These are phyloP conservation scores for Uloborus plumipes DNA, from an alignment of 2,888 invertebrate genomes.

Conservation along the genomic window DNA sequence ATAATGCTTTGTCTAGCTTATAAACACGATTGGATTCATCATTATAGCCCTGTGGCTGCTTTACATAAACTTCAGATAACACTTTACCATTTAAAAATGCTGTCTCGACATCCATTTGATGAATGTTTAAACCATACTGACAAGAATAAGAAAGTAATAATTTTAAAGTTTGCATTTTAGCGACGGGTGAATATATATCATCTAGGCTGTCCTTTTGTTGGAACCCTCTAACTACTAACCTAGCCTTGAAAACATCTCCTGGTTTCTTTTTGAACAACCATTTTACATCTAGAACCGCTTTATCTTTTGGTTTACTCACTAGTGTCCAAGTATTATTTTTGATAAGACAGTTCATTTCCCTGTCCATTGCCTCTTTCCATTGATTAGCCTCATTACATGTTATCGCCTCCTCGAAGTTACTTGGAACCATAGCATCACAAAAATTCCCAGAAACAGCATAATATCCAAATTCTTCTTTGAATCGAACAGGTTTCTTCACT, in stretches of 20 bases:
- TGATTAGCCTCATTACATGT: background rate
- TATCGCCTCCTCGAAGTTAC: constrained; percentile 8
- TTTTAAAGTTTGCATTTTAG: constrained; percentile 7
- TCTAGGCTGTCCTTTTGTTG: background rate
- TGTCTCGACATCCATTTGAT: constrained; percentile 5
- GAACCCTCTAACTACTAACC: background rate
- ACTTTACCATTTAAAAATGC: constrained; percentile 4
- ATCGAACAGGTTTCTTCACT: background rate
- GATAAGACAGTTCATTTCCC: background rate
- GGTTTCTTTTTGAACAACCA: background rate
- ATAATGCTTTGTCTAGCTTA: background rate
- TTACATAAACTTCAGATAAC: constrained; percentile 5
- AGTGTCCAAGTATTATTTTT: background rate
- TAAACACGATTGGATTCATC: background rate
- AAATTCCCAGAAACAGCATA: background rate
- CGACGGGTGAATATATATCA: constrained; percentile 1
- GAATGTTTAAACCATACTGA: background rate
- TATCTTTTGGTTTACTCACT: background rate
- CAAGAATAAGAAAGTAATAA: constrained; percentile 2
- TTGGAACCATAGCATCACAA: background rate
- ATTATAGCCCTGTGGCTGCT: background rate
- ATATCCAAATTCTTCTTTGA: background rate
- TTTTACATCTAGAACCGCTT: background rate
- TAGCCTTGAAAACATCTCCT: background rate
- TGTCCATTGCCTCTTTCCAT: constrained; percentile 2